These are phyloP conservation scores for Achroia grisella DNA, from an alignment of 1,140 invertebrate genomes.

Conservation along the genomic window DNA sequence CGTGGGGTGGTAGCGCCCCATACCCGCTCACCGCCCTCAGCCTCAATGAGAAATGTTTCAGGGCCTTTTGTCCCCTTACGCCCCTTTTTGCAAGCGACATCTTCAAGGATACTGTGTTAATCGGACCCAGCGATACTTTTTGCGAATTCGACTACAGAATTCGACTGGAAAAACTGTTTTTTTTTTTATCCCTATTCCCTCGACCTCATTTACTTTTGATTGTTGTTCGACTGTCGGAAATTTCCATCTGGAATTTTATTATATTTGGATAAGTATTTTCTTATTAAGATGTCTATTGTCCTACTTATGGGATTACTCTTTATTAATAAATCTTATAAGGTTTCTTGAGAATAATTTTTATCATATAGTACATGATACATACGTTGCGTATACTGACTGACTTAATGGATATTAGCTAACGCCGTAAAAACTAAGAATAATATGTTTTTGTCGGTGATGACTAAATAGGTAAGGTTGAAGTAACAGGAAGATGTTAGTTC, in stretches of 20 bases:
- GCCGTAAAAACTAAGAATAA: too few species aligned
- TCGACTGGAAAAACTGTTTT: conserved; percentile 35
- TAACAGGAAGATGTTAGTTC: too few species aligned
- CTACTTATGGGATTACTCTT: too few species aligned
- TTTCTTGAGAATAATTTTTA: too few species aligned
- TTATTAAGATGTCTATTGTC: not conserved
- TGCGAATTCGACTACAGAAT: conserved; percentile 31
- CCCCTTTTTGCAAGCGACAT: conserved; percentile 60
- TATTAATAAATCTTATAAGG: too few species aligned
- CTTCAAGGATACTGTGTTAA: conserved; percentile 69
- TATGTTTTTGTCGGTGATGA: too few species aligned
- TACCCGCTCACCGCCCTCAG: conserved; percentile 26
- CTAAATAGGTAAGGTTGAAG: too few species aligned
- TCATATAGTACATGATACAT: too few species aligned
- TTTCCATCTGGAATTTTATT: conserved; percentile 1
- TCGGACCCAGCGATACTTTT: conserved; percentile 51
- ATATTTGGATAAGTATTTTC: conserved; percentile 1
- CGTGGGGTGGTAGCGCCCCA: conserved; percentile 17
- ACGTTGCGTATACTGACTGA: too few species aligned
- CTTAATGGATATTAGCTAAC: too few species aligned
- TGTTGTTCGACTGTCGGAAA: conserved; percentile 13
- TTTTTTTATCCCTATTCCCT: conserved; percentile 4
- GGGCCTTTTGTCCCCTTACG: conserved; percentile 56
- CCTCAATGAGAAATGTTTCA: conserved; percentile 63
- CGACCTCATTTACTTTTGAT: conserved; percentile 23